Evolutionary conservation across 1,140 invertebrate genomes (phyloP).

Genomic region (Ephestia elutella): DNA sequence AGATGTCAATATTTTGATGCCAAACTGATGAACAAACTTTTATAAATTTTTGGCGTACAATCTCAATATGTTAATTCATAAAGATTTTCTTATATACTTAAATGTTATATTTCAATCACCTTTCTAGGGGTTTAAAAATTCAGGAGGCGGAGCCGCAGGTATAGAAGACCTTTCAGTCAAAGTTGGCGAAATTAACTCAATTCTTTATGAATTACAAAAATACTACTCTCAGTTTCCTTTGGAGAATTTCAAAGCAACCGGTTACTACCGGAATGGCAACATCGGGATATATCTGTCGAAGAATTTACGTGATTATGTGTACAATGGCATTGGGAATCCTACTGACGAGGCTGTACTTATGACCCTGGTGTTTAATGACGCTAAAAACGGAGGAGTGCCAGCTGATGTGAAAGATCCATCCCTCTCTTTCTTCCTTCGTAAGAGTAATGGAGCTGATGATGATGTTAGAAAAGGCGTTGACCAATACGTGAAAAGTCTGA

Average conservation of each 20-base stretch:
- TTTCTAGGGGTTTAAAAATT: neutral
- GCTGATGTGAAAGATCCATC: neutral
- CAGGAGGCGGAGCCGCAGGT: neutral
- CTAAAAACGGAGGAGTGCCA: neutral
- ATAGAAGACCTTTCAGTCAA: constrained; percentile 18
- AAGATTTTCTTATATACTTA: too few relatives aligned
- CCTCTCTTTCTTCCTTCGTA: constrained; percentile 15
- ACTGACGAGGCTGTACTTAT: constrained; percentile 23
- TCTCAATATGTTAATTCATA: too few relatives aligned
- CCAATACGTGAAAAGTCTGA: neutral
- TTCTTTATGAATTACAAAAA: constrained; percentile 11
- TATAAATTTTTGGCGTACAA: too few relatives aligned
- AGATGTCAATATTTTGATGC: too few relatives aligned
- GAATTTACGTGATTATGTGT: constrained; percentile 26
- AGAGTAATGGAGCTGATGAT: neutral
- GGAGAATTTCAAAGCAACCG: constrained; percentile 16
- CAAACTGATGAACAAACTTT: too few relatives aligned
- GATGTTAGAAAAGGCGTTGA: neutral
- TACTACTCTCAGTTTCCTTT: constrained; percentile 12
- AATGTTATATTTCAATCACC: too few relatives aligned
- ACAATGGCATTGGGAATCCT: constrained; percentile 16
- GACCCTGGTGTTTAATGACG: constrained; percentile 15
- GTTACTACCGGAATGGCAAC: constrained; percentile 13
- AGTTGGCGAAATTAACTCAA: constrained; percentile 10
- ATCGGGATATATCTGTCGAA: constrained; percentile 28